Evolutionary conservation across 2,113 vertebrate genomes (phyloP), one percentile per base, ranked within the genome.

Genomic region (Tragulus kanchil): DNA sequence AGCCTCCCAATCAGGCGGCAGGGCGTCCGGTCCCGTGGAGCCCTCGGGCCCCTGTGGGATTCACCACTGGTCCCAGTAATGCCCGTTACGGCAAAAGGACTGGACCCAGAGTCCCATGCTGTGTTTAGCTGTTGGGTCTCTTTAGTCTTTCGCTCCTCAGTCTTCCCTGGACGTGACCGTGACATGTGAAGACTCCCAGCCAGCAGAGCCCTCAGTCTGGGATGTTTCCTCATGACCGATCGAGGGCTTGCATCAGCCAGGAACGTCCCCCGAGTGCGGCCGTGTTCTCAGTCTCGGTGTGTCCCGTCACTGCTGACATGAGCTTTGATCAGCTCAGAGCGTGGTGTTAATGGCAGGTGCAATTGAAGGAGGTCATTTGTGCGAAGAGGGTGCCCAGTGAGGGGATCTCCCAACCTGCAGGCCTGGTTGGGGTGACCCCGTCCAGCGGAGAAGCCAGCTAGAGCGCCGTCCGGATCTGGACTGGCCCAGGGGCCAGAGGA

Each of bases 21-120:
- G 36, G 13, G 3, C 1, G 0, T 17, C 17, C 3, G 13, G 25
- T 25, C 7, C 17, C 5, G 2, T 28, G 42, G 12, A 9, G 9
- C 58, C 31, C 56, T 73, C 25, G 3, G 67, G 42, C 15, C 50
- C 71, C 14, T 45, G 62, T 17, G 5, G 14, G 25, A 54, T 56
- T 86, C 14, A 9, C 59, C 56, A 6, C 25, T 26, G 36, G 71
- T 48, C 64, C 42, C 15, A 19, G 0, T 13, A 28, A 54, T 8
- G 48, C 26, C 82, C 36, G 65, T 85, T 36, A 31, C 3, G 25
- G 71, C 48, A 11, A 28, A 89, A 56, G 13, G 21, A n/a, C 6
- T 28, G 25, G 19, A 1, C 26, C 11, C 42, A 25, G 77, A 64
- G 14, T n/a, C 56, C n/a, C 19, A 25, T 31, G 9, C 6, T 25